Base-by-base conservation (phyloP, 2,113 vertebrate species). In the Tretioscincus oriximinensis region DNA sequence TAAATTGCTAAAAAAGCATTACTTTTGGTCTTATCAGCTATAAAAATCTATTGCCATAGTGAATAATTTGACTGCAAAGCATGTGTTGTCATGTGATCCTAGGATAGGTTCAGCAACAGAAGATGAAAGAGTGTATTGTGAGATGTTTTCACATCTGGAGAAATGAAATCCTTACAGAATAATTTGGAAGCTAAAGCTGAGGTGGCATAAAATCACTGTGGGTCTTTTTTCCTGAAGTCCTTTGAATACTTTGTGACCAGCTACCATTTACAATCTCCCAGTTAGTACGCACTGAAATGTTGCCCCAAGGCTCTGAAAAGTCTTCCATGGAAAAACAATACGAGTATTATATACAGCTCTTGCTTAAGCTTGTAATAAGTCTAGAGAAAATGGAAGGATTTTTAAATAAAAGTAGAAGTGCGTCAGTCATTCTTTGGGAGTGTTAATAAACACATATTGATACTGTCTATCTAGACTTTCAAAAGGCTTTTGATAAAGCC, bases 131-230 rank as follows among this genome's bases (percentile, higher is more conserved):
- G 29, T 3, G 24, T 78, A 4, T 5, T 31, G 29, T n/a, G 31
- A 69, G 41, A 9, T 0, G 0, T 51, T n/a, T 47, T 45, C 0
- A 21, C 22, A 73, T 1, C 0, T 21, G 10, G 73, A 4, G 71
- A 47, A 71, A 63, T 65, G 1, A 82, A 80, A 73, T 77, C 1
- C 8, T 0, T n/a, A 1, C 22, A n/a, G 78, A 45, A 8, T 16
- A 0, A 54, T 63, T 70, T 24, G 73, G 11, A 14, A 2, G 9
- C 0, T 5, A 24, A 12, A 24, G 22, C 65, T 66, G 65, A 28
- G 20, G 14, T 58, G 54, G 49, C 49, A 51, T 66, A 11, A 28
- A 28, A 12, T 58, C 16, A 58, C 54, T 58, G 4, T 16, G n/a
- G 65, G 65, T 11, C 26, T 28, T 28, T 12, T 12, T 66, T 66